phyloP scores from a whole-genome alignment of 2,113 vertebrate genomes.

The Nicator chloris region DNA sequence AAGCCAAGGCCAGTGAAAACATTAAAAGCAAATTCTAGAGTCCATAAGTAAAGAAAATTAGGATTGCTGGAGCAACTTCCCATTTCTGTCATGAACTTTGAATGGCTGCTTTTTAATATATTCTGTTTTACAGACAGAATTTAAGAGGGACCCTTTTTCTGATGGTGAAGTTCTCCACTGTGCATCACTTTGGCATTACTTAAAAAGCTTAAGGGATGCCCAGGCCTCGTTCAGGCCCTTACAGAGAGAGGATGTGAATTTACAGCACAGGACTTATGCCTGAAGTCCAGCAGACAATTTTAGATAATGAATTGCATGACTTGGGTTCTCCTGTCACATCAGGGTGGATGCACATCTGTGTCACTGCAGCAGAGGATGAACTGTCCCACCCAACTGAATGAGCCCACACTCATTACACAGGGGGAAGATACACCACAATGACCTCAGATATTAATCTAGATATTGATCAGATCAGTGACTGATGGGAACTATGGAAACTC shows the following conservation, averaged over 20 bases:
- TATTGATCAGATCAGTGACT: background rate
- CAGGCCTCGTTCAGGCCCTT: background rate
- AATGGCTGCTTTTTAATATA: background rate
- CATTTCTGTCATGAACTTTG: background rate
- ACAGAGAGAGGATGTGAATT: background rate
- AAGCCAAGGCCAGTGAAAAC: background rate
- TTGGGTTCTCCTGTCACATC: background rate
- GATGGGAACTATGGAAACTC: background rate
- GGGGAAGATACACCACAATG: rapidly evolving
- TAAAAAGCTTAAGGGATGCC: background rate
- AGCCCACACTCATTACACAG: background rate
- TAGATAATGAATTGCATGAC: background rate
- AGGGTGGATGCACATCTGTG: background rate
- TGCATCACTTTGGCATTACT: background rate
- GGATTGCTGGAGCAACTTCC: background rate
- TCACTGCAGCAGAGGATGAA: background rate
- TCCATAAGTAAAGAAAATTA: background rate
- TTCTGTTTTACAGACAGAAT: background rate
- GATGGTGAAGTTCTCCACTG: background rate
- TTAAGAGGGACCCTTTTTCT: background rate
- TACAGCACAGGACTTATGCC: background rate
- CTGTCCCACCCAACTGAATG: rapidly evolving
- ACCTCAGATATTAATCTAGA: background rate
- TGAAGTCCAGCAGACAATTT: background rate
- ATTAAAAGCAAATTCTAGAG: background rate